Evolutionary conservation across 1,140 invertebrate species (phyloP).

Genomic region (Chymomyza costata): DNA sequence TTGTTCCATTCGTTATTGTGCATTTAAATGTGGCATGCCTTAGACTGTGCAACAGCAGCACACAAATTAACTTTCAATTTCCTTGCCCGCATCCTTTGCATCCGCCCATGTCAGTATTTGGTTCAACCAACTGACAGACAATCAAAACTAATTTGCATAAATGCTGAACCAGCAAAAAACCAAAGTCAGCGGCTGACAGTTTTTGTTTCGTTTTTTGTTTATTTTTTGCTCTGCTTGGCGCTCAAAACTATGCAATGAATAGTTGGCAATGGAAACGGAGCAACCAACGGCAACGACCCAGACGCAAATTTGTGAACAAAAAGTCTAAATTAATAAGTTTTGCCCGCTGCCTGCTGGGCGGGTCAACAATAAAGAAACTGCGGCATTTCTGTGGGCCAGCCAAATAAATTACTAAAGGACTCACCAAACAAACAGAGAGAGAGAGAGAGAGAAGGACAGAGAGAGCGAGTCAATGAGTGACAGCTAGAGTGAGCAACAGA

Average conservation of each 20-base stretch:
- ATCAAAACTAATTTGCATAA: slow-evolving; percentile 74
- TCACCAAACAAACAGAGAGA: slow-evolving; percentile 21
- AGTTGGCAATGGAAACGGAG: slow-evolving; percentile 23
- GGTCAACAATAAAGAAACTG: slow-evolving; percentile 54
- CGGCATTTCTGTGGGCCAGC: slow-evolving; percentile 11
- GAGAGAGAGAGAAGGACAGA: slow-evolving; percentile 27
- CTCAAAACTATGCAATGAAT: slow-evolving; percentile 27
- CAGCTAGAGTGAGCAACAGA: slow-evolving; percentile 6
- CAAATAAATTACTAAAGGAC: slow-evolving; percentile 32
- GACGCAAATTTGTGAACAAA: slow-evolving; percentile 66
- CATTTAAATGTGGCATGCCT: slow-evolving; percentile 56
- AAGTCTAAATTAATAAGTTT: slow-evolving; percentile 71
- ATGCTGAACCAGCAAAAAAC: slow-evolving; percentile 53
- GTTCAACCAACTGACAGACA: slow-evolving; percentile 36
- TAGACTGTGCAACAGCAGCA: slow-evolving; percentile 44
- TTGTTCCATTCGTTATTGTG: slow-evolving; percentile 51
- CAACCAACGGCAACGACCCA: slow-evolving; percentile 46
- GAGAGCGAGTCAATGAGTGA: slow-evolving; percentile 22
- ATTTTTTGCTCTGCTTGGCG: slow-evolving; percentile 24
- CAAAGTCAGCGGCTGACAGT: slow-evolving; percentile 37
- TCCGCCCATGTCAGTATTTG: no score
- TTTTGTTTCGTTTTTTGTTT: background rate
- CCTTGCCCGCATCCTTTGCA: slow-evolving; percentile 17
- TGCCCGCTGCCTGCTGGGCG: slow-evolving; percentile 26
- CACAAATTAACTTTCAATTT: slow-evolving; percentile 74